Base-by-base conservation (phyloP, 1,140 invertebrate species). In the Drosophila arizonae region DNA sequence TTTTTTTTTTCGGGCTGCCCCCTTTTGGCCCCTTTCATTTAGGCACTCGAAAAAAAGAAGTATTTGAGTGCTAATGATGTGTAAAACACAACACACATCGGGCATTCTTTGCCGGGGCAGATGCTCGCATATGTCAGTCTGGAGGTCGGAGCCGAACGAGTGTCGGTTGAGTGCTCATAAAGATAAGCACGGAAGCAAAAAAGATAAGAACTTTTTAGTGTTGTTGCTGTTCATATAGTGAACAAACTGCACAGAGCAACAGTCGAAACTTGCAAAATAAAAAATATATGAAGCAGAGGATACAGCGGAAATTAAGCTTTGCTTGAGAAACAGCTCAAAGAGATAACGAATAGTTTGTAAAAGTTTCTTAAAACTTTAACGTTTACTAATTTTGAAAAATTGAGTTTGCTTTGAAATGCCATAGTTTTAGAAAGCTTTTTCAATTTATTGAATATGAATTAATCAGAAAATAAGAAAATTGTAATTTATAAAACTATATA, bases 1-100 rank as follows among this genome's bases (percentile, higher is more conserved):
- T 61, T 28, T 2, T 24, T 24, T 2, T 61, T 30, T 28, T 36
- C n/a, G 39, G 54, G 43, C 39, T 39, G 36, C 46, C 51, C 57
- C 58, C 45, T 30, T 43, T n/a, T 30, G 26, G 5, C 8, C 51
- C 50, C 30, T 60, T 60, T 33, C 26, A 10, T 50, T 43, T 51
- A 10, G 17, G 10, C 52, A n/a, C 17, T 24, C 26, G 6, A 30
- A 51, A 45, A 10, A 17, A 36, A 61, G 45, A 77, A 73, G 45
- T 63, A 50, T 73, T 45, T 15, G 15, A 63, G 58, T 72, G 56
- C 75, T 78, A 79, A 79, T 79, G 76, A 79, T 79, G 76, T 78
- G 70, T 78, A 73, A 76, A 68, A 72, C 56, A 60, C 61, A 67
- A 63, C 70, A 63, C 73, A 65, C 33, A 50, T 21, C 26, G 56